Evolutionary conservation across 2,113 vertebrate species (phyloP), one percentile per base, ranked within the genome.

Genomic region (Tympanuchus pallidicinctus): DNA sequence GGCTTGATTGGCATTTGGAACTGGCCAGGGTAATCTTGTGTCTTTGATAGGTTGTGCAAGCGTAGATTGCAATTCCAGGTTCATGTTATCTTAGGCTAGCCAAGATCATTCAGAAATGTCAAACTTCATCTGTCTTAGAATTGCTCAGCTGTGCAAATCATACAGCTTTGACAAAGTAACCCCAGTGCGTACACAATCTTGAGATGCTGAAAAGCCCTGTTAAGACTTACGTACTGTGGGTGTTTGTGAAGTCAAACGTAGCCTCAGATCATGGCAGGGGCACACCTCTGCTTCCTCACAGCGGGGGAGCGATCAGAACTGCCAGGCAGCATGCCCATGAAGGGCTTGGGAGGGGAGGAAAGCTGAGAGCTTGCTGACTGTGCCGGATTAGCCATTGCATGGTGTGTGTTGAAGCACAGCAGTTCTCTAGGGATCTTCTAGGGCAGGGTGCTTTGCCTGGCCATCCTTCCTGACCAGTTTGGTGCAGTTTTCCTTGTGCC

Each of bases 191-290:
- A 16, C 6, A 1, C 0, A 1, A 3, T 54, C 67, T 38, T 34
- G 64, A 80, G 54, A 47, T 89, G 63, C 28, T 89, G 30, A 79
- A 84, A 85, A 73, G 30, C 32, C 21, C 10, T 22, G 8, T 19
- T 76, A 34, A 86, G 71, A 13, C 15, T 42, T 70, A 47, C 5
- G 3, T 70, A 30, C 16, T 2, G 1, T 0, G 0, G 2, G 10
- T 69, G 36, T 56, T 13, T 64, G 7, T 67, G 64, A 80, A 80
- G 10, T 65, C 40, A 48, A 89, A 89, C 59, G 16, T 36, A 54
- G 7, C 61, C 89, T 80, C 21, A 38, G 0, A 38, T 89, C 8
- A 6, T 34, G 17, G 7, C 27, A 79, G 24, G 27, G 36, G 30
- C 32, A 18, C 18, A 17, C 20, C 27, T 45, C 43, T 72, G 1